Percentiles rank a stretch among this genome's conserved stretches.
phyloP scores from a whole-genome alignment of 2,888 invertebrate species.

The Sphinx pinastri region DNA sequence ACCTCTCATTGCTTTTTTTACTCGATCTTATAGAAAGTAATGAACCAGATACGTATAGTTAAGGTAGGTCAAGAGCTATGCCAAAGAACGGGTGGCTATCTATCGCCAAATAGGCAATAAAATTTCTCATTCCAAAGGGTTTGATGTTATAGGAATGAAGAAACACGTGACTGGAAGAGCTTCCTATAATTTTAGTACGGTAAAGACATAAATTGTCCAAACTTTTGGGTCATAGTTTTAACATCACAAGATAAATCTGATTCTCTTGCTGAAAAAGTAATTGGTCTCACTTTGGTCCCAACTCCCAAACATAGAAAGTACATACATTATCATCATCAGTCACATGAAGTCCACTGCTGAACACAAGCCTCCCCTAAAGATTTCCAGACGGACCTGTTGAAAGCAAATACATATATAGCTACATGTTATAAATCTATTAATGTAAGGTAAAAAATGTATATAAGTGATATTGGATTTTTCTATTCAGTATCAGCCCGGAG shows the following conservation, averaged over 20 bases:
- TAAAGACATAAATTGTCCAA: background rate
- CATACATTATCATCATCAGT: too few relatives aligned
- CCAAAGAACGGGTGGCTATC: background rate
- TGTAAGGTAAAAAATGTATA: too few relatives aligned
- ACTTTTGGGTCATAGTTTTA: conserved; percentile 1
- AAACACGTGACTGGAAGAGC: background rate
- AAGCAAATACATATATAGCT: too few relatives aligned
- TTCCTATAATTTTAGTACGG: background rate
- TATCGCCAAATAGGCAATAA: background rate
- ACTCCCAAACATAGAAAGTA: too few relatives aligned
- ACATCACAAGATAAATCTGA: background rate
- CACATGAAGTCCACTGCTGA: too few relatives aligned
- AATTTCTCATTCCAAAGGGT: background rate
- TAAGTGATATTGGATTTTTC: too few relatives aligned
- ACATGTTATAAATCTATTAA: too few relatives aligned
- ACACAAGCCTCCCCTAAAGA: too few relatives aligned
- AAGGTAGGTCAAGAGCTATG: background rate
- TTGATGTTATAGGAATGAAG: background rate
- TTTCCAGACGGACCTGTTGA: too few relatives aligned
- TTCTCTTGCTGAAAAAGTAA: background rate
- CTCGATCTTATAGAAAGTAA: too few relatives aligned
- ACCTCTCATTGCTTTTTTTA: background rate
- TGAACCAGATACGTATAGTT: background rate
- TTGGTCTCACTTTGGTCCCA: background rate
- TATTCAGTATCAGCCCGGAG: too few relatives aligned